Evolutionary conservation across 2,888 invertebrate genomes (phyloP), one percentile per base, ranked within the genome.

Genomic region (Halictus quadricinctus): DNA sequence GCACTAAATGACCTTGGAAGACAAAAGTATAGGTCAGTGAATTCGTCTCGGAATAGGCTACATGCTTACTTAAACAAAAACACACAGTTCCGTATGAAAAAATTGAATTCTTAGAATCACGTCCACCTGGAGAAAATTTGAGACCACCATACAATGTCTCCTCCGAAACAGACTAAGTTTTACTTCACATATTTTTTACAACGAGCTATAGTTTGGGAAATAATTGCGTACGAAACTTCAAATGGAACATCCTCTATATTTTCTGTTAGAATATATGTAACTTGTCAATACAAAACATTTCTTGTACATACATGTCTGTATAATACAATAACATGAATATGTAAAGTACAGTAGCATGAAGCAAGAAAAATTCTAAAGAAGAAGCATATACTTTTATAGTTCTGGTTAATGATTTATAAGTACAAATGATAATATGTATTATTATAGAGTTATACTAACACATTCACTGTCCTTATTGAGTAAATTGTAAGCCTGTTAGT

Each of bases 391-490:
- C n/a, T 81, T 69, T n/a, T 12, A n/a, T 50, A 58, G 12, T 25
- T 15, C n/a, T 76, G 21, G 64, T 64, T 78, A 21, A 29, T 36
- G 21, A n/a, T 54, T 81, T 81, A 50, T 80, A 72, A 74, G 78
- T 79, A 80, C 18, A 66, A 85, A 81, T 70, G 25, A 54, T 76
- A 72, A 41, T 83, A 70, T 60, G 21, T 43, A 66, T 85, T 73
- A 75, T 48, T 81, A 74, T 21, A 72, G 60, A 66, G 79, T 66
- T 77, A 64, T 76, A 87, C 84, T 88, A 88, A 88, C 88, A 88
- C 84, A 88, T 87, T 88, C 84, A 86, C 86, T 89, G 86, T 87
- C 80, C 79, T 78, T 25, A 74, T 74, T 70, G 64, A 79, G 70
- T 79, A 79, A 64, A 76, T 69, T 69, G 21, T 72, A 69, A 82